A percentile compares a stretch with the other conserved stretches of the same genome.
Evolutionary conservation across 2,797 vertebrate genomes (phyloP).

Genomic region (Capromys pilorides): DNA sequence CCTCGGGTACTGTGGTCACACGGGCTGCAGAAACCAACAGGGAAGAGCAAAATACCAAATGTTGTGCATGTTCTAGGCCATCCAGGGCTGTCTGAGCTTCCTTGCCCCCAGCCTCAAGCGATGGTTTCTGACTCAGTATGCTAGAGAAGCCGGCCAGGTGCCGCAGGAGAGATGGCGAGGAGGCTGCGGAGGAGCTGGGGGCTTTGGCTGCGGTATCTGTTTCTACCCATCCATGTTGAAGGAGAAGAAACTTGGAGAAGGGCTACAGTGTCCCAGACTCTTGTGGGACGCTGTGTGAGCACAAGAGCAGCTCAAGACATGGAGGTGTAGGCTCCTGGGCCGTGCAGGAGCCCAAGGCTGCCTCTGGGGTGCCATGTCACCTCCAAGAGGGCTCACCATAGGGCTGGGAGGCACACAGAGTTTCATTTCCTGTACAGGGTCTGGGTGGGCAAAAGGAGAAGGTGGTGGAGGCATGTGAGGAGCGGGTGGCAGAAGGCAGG

Average conservation of each 20-base stretch:
- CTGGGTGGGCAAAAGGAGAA: rapidly evolving
- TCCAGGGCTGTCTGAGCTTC: not conserved
- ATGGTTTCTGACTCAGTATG: not conserved
- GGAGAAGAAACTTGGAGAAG: not conserved
- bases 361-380: not conserved
- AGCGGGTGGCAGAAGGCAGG: not conserved
- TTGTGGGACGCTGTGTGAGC: no score
- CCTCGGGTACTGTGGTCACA: not conserved
- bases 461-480: not conserved
- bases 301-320: not conserved
- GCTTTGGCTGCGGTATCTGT: not conserved
- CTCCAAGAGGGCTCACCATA: rapidly evolving
- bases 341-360: rapidly evolving
- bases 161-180: no score
- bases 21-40: not conserved
- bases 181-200: not conserved
- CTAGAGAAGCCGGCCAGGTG: not conserved
- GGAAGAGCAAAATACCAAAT: not conserved
- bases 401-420: no score
- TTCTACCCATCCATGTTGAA: not conserved
- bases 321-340: not conserved
- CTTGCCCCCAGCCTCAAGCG: not conserved
- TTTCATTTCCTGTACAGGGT: not conserved
- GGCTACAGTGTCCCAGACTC: not conserved
- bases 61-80: not conserved